These are phyloP conservation scores for Bombylius discolor DNA, from an alignment of 2,888 invertebrate species.

Conservation along the genomic window DNA sequence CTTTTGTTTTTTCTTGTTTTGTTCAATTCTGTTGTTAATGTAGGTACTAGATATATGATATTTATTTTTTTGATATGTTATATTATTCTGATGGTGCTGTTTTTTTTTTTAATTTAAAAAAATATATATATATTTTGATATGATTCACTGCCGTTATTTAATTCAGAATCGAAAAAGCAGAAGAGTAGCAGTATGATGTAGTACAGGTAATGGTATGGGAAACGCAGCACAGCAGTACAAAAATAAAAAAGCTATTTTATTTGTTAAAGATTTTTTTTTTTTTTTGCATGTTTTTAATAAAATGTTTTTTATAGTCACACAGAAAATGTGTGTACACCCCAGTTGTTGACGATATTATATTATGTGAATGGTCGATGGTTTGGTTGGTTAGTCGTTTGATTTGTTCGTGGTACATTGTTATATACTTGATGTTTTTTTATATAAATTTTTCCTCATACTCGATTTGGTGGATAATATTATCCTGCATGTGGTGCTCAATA, in stretches of 20 bases:
- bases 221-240: neutral
- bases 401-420: neutral
- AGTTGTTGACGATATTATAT: neutral
- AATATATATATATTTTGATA: neutral
- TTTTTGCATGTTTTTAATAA: neutral
- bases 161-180: conserved; percentile 5
- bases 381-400: neutral
- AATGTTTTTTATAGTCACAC: neutral
- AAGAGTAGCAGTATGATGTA: neutral
- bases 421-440: neutral
- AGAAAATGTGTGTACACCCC: neutral
- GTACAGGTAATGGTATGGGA: neutral
- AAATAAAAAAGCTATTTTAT: conserved; percentile 7
- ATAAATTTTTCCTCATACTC: neutral
- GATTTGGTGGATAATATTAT: too few species aligned
- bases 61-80: too few species aligned
- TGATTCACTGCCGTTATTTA: conserved; percentile 12
- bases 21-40: too few species aligned
- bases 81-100: neutral
- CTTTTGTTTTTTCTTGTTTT: neutral
- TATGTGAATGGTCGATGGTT: neutral
- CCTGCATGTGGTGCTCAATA: too few species aligned
- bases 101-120: neutral
- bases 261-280: conserved; percentile 4
- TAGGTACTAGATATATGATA: too few species aligned